Conservation (phyloP, 2,113 vertebrate genomes). For the Orycteropus afer region DNA sequence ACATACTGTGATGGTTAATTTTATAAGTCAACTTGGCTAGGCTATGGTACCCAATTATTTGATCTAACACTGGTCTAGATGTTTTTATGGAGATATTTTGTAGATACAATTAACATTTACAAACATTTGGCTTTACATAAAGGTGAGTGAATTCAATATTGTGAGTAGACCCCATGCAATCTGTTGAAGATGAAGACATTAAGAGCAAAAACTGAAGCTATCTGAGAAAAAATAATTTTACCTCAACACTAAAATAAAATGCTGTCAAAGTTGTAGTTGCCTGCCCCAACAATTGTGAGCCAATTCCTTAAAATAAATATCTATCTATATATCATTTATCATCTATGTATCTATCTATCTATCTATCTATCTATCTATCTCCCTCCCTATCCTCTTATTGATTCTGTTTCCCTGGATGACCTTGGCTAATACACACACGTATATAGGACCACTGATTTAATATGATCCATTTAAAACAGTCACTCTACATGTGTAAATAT, state of each 20-base stretch:
- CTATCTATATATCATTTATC: too few species aligned
- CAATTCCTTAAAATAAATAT: too few species aligned
- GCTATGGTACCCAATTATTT: too few species aligned
- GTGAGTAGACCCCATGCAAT: neutral
- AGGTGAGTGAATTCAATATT: neutral
- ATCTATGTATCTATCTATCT: too few species aligned
- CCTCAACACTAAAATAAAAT: neutral
- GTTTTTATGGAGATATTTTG: too few species aligned
- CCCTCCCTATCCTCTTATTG: neutral
- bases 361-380: too few species aligned
- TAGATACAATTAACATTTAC: too few species aligned
- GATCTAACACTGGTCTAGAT: too few species aligned
- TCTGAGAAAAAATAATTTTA: neutral
- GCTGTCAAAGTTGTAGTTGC: neutral
- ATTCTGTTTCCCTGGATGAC: neutral
- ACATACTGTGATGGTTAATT: neutral
- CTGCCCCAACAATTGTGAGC: too few species aligned
- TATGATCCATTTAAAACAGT: neutral
- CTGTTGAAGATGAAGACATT: neutral
- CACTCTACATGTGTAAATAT: neutral
- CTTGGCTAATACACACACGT: neutral
- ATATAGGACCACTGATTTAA: neutral
- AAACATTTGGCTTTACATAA: neutral
- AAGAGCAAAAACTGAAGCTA: neutral
- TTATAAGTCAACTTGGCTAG: too few species aligned